Base-by-base conservation (phyloP, 2,797 vertebrate genomes). In the Channa striata region DNA sequence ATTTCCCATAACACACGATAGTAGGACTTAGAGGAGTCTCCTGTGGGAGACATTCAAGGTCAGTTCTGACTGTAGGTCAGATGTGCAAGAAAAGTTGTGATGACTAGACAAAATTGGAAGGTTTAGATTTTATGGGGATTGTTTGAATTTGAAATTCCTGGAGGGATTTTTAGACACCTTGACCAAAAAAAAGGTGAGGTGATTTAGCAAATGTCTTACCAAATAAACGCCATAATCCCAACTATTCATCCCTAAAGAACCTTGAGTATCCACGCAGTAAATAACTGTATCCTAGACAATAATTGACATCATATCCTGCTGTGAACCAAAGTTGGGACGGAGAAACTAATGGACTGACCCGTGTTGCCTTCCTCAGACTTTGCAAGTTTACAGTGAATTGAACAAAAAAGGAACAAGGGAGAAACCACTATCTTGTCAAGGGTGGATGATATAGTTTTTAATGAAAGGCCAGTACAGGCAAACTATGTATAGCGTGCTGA, bases 391-490 rank as follows among this genome's bases (percentile, higher is more conserved):
- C 54, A 23, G 16, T 33, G 0, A 50, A 59, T 40, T 0, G 7
- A 9, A 14, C 5, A 30, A 42, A 30, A 42, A 37, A 14, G 7
- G 34, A 42, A 54, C 17, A 13, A 42, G 46, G 36, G 25, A 56
- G 25, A 14, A 61, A 44, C 46, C 21, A 19, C 37, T 10, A 39
- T 52, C 5, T 65, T 73, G 47, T 37, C n/a, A 61, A 17, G 23
- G 25, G 20, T 19, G 40, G 30, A 49, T 51, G 13, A 75, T 19
- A 53, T 8, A 59, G 33, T 54, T 34, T 63, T 51, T 43, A 33
- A 34, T 57, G 23, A 57, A 50, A 44, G 13, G n/a, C 17, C 43
- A 34, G 53, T 37, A 56, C 30, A 69, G 36, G 25, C 33, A 53
- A 68, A 59, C 25, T 11, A 30, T 57, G 6, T 25, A 43, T 16